phyloP scores from a whole-genome alignment of 2,113 vertebrate species.

The Trichechus manatus region DNA sequence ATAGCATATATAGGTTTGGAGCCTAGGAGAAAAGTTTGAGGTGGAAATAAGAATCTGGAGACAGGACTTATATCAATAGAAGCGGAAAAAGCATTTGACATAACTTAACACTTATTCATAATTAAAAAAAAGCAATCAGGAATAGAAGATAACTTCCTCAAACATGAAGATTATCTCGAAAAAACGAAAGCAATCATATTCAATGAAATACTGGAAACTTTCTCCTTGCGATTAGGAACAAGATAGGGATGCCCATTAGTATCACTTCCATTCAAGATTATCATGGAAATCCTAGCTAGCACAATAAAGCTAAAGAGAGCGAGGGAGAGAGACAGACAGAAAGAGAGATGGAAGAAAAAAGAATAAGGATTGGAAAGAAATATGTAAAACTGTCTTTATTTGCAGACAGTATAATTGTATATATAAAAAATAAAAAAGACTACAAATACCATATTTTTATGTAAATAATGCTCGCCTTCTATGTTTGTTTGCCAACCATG shows the following conservation, averaged over 20 bases:
- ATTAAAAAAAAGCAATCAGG: slow-evolving; percentile 38
- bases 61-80: not conserved
- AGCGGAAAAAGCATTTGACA: not conserved
- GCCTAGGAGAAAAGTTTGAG: not conserved
- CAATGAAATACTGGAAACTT: not conserved
- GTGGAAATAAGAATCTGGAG: slow-evolving; percentile 4
- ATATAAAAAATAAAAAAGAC: too few species aligned
- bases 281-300: not conserved
- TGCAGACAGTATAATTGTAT: too few species aligned
- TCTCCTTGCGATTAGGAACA: not conserved
- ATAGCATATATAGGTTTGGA: not conserved
- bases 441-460: too few species aligned
- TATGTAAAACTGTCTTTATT: too few species aligned
- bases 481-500: too few species aligned
- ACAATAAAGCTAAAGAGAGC: not conserved
- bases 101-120: not conserved
- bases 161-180: not conserved
- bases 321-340: too few species aligned
- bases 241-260: not conserved
- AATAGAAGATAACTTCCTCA: not conserved
- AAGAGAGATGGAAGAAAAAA: too few species aligned
- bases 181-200: not conserved
- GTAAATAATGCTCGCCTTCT: too few species aligned
- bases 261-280: not conserved
- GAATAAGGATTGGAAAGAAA: too few species aligned